Base-by-base conservation (phyloP, 1,140 invertebrate genomes). In the Bombyx mandarina region DNA sequence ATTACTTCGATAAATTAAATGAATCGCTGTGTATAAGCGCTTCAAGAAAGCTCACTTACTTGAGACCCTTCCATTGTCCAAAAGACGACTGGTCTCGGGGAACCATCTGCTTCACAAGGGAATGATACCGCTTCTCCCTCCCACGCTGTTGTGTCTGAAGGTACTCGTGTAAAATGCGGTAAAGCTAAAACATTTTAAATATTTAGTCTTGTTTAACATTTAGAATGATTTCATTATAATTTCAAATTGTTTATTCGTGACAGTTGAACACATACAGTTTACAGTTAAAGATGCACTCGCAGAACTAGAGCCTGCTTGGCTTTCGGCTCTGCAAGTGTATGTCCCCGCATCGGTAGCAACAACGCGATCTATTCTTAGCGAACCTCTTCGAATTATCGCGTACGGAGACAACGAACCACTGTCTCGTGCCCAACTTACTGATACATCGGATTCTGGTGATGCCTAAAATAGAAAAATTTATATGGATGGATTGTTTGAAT, bases 101-200 rank as follows among this genome's bases (percentile, higher is more conserved):
- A 95, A 8, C 97, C 97, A 54, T 94, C 94, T 0, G 96, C 96
- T 54, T 92, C 91, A 77, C 97, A 99, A 51, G 94, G 93, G 76
- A 99, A 96, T 62, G 94, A 92, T 0, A 96, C 94, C 18, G 91
- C 92, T 74, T 95, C 92, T 8, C 95, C 95, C 58, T 93, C 91
- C 57, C 96, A 89, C 49, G 94, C 93, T 8, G 94, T 95, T 65
- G 94, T 90, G 82, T 98, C 96, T 58, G 93, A 91, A 8, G 97
- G 97, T 64, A 94, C 93, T 74, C 93, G 92, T 54, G 93, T 91
- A 73, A 98, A 96, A 81, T 92, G 94, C 42, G 97, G 97, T 85
- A 97, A 96, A 52, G 96, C 96, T 97, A 75, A 72, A 79, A 78
- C 10, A 50, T 50, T 5, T 22, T 35, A 26, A 51, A 22, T 7